Base-by-base conservation (phyloP, 2,797 vertebrate species). In the Schizopygopsis malacanthus region DNA sequence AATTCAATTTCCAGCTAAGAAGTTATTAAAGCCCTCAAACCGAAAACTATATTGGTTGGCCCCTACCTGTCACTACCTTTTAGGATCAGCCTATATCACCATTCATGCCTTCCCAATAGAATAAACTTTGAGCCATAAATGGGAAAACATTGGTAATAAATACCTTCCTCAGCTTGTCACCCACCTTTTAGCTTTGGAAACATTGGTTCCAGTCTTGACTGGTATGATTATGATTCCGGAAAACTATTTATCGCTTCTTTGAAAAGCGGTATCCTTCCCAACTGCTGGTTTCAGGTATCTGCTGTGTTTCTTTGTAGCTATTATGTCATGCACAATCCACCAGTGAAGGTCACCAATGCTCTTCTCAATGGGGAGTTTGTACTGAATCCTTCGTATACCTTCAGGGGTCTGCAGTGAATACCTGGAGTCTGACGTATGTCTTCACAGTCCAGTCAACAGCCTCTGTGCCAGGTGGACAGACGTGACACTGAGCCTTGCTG, bases 391-490 rank as follows among this genome's bases (percentile, higher is more conserved):
- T 75, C 16, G 50, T 81, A 45, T 85, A 81, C 22, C 78, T 81
- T 73, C 75, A 59, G 84, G 78, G 84, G 78, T 85, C 84, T 85
- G 79, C 56, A 37, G 22, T 81, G 70, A 63, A 50, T 75, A 56
- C 78, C 70, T 80, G 78, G 71, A 52, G 56, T 39, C 56, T 85
- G 78, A 85, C 77, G 54, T 80, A 85, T 85, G 69, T 85, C 78
- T 85, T 85, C 69, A 18, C 56, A n/a, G 28, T 81, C 84, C 67
- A 25, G 50, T 72, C 52, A 79, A 79, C 76, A 63, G 52, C 76
- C 52, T 72, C 37, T 81, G 33, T 85, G 78, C 84, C 84, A 85
- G 84, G 69, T 85, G 78, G 69, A 81, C 84, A 85, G 84, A 85
- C 69, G 67, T 75, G 78, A 65, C 39, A 72, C 69, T 73, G 50